A percentile compares a stretch with the other conserved stretches of the same genome.
Conservation (phyloP, 2,797 vertebrate species). For the Scomberomorus guttatus region DNA sequence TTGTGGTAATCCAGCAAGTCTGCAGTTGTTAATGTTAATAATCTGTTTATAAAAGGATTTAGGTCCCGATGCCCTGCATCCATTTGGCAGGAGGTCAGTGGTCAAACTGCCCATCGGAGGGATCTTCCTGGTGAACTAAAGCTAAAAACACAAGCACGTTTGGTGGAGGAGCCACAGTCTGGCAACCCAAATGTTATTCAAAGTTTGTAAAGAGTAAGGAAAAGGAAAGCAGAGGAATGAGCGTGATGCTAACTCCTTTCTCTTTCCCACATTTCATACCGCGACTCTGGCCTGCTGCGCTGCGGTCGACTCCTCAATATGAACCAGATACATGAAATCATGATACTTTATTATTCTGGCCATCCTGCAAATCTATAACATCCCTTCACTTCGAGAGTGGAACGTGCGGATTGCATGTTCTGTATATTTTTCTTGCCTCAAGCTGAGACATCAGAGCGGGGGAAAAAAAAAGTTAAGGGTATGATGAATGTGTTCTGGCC, state of each 20-base stretch:
- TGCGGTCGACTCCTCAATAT: conserved; percentile 64
- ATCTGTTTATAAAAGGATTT: too few species aligned
- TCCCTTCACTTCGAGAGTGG: conserved; percentile 59
- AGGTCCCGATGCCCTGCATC: too few species aligned
- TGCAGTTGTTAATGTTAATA: too few species aligned
- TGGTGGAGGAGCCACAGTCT: not conserved
- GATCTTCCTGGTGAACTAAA: too few species aligned
- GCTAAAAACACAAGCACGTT: too few species aligned
- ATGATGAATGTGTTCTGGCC: conserved; percentile 80
- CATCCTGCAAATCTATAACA: conserved; percentile 75
- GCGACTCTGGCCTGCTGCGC: conserved; percentile 48
- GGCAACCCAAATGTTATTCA: not conserved
- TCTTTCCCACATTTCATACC: conserved; percentile 63
- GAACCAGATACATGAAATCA: conserved; percentile 70
- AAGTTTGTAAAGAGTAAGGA: conserved; percentile 15
- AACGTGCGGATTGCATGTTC: conserved; percentile 57
- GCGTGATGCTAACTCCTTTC: conserved; percentile 41
- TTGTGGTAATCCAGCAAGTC: too few species aligned
- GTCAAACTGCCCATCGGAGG: too few species aligned
- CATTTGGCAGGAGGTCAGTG: too few species aligned
- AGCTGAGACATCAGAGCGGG: conserved; percentile 56
- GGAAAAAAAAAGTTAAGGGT: conserved; percentile 48
- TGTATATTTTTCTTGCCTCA: conserved; percentile 64
- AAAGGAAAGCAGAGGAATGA: conserved; percentile 32
- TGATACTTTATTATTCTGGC: conserved; percentile 66